Base-by-base conservation (phyloP, 2,888 invertebrate species). In the Dynastes tityus region DNA sequence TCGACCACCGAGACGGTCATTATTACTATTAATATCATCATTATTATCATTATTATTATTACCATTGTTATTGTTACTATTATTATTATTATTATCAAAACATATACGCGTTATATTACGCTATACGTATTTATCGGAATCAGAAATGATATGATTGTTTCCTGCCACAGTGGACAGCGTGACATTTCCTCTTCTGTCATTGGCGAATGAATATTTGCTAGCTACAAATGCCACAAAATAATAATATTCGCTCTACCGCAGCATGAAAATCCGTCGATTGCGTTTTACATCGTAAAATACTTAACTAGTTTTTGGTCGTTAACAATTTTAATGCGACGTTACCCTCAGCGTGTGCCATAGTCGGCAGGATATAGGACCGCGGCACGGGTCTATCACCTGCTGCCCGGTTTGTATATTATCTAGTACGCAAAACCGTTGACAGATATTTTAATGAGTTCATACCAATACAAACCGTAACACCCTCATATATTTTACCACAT, bases 371-470 rank as follows among this genome's bases (percentile, higher is more conserved):
- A 45, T 2, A 61, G 45, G 40, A 58, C 61, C 45, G 61, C 73
- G 49, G 61, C 73, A 2, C 32, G 61, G 61, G 61, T 45, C 55
- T 74, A 61, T 74, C 73, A 74, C 63, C 73, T 63, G 73, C 73
- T 74, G 49, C 63, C 61, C 27, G 55, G 61, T 37, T 37, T 71
- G 53, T 74, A 61, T 74, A 63, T 49, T 74, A 61, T 63, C 61
- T 61, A 61, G 27, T 63, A 61, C 27, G 73, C 49, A 27, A 61
- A 74, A 74, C 73, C 61, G 73, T 74, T 61, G 73, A 74, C 73
- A 74, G 73, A 74, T 61, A 74, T 74, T 74, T 74, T 74, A 74
- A 74, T 74, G 73, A 61, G 61, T 74, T 74, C 73, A 61, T 61
- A 61, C 73, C 63, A 61, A 45, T 11, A 22, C 63, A 61, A 74